Conservation (phyloP, 2,888 invertebrate genomes). For the Timema podura region DNA sequence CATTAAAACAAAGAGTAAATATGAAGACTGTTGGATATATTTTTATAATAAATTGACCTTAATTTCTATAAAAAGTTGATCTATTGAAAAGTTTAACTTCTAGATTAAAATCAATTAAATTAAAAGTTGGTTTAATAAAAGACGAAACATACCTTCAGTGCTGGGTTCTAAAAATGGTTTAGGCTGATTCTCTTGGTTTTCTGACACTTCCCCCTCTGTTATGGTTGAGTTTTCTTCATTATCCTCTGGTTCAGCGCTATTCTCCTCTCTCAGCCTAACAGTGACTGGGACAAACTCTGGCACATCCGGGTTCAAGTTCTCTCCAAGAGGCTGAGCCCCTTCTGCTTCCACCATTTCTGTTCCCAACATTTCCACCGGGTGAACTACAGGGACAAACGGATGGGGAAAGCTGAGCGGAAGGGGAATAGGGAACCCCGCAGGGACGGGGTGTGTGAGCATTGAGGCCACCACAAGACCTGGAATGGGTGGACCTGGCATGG, state of each 20-base stretch:
- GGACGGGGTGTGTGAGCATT: constrained; percentile 16
- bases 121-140: too few species aligned
- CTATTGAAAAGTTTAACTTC: too few species aligned
- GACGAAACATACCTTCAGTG: too few species aligned
- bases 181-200: too few species aligned
- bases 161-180: too few species aligned
- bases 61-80: too few species aligned
- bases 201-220: constrained; percentile 16
- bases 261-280: constrained; percentile 39
- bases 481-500: constrained; percentile 9
- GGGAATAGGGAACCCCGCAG: constrained; percentile 35
- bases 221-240: constrained; percentile 17
- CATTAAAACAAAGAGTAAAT: too few species aligned
- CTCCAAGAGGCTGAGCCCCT: constrained; percentile 38
- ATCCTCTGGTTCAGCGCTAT: constrained; percentile 39
- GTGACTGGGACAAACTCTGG: constrained; percentile 74
- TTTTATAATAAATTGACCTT: too few species aligned
- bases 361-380: constrained; percentile 26
- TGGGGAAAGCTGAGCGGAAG: constrained; percentile 16
- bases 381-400: constrained; percentile 23
- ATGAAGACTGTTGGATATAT: too few species aligned
- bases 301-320: constrained; percentile 77
- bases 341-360: constrained; percentile 13
- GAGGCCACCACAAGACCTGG: background rate
- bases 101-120: too few species aligned